Percentiles rank a stretch among this genome's conserved stretches.
Evolutionary conservation across 1,140 invertebrate genomes (phyloP).

Genomic region (Drosophila kepulauana): DNA sequence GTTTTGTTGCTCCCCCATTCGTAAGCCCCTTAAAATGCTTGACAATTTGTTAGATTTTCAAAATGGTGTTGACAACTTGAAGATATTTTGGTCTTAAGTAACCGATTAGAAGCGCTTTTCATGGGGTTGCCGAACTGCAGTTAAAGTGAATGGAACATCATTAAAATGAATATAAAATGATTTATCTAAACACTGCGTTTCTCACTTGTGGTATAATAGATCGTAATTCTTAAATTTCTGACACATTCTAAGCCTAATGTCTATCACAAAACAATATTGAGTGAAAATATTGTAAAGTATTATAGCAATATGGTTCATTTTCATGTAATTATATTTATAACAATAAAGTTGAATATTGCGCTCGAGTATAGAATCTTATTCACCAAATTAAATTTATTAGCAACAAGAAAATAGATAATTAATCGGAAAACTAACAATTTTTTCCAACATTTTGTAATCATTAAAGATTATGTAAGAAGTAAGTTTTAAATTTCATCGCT

Average conservation of each 20-base stretch:
- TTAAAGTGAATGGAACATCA: background rate
- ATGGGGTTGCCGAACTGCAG: background rate
- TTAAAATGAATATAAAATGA: conserved; percentile 13
- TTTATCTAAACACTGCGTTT: conserved; percentile 7
- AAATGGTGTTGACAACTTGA: conserved; percentile 61
- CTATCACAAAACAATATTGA: background rate
- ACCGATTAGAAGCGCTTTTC: conserved; percentile 29
- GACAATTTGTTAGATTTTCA: conserved; percentile 53
- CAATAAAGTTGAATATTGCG: too few species aligned
- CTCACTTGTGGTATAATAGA: background rate
- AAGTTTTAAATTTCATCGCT: too few species aligned
- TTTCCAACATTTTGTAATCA: too few species aligned
- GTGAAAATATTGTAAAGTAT: too few species aligned
- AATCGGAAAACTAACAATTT: too few species aligned
- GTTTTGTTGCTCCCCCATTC: conserved; percentile 15
- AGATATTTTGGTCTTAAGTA: conserved; percentile 49
- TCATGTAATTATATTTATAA: too few species aligned
- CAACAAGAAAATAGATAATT: too few species aligned
- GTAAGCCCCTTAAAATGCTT: conserved; percentile 43
- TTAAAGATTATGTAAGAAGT: too few species aligned
- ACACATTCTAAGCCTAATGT: background rate
- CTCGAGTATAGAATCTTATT: too few species aligned
- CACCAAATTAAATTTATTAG: too few species aligned
- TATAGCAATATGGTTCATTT: too few species aligned
- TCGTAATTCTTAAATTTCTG: background rate